Evolutionary conservation across 2,888 invertebrate species (phyloP).

Genomic region (Drosophila putrida): DNA sequence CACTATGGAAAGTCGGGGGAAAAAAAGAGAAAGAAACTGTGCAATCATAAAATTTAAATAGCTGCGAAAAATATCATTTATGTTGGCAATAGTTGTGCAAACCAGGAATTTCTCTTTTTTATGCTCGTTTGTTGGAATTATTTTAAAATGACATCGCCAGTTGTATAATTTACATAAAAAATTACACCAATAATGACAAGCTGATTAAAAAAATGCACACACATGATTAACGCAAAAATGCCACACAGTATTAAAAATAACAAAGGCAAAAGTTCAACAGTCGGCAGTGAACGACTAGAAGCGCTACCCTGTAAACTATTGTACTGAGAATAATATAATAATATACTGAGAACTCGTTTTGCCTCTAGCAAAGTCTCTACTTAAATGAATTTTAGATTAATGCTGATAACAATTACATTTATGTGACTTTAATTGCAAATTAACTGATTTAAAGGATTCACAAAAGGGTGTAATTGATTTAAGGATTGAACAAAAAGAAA

Average conservation of each 20-base stretch:
- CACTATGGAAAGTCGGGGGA: constrained; percentile 9
- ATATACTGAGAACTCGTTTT: no score
- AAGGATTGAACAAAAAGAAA: background rate
- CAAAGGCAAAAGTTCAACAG: background rate
- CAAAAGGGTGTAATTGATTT: background rate
- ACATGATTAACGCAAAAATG: constrained; percentile 47
- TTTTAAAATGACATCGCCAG: constrained; percentile 35
- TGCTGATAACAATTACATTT: no score
- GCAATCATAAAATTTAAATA: constrained; percentile 32
- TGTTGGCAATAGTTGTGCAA: constrained; percentile 36
- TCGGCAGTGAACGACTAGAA: background rate
- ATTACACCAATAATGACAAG: constrained; percentile 63
- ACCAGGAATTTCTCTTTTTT: constrained; percentile 51
- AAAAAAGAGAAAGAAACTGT: constrained; percentile 1
- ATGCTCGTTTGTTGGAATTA: constrained; percentile 27
- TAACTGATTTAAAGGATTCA: background rate
- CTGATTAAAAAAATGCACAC: constrained; percentile 54
- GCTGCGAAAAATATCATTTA: constrained; percentile 53
- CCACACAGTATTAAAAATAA: constrained; percentile 18
- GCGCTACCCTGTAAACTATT: background rate
- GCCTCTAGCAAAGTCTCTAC: no score
- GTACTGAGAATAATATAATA: no score
- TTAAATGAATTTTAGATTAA: no score
- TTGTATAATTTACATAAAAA: constrained; percentile 58
- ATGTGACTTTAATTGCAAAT: no score